Evolutionary conservation across 37 sponge, comb jelly and placozoan species (phyloP), one percentile per base, ranked within the genome.

Genomic region (Theonella swinhoei): DNA sequence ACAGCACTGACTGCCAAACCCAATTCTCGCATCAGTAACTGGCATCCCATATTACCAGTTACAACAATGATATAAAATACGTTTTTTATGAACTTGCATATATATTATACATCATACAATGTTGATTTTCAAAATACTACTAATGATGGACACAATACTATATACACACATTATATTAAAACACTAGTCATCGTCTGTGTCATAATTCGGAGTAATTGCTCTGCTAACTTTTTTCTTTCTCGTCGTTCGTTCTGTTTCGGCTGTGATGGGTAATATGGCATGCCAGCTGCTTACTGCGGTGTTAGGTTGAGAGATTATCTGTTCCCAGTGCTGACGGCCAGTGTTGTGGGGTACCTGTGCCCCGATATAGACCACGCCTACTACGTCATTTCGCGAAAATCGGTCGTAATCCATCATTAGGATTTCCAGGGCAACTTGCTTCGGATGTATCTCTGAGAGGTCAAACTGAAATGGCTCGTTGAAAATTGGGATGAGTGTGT

Each of bases 391-490:
- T 4, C 77, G 64, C 4, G 66, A 24, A 39, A 90, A 74, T 5
- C 70, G 60, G 38, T 90, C 85, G 38, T 79, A 84, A 66, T 90
- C 90, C 76, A 80, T 80, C 3, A 90, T 66, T 1, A 39, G 9
- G 3, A 90, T 19, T 34, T 76, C 47, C 43, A 90, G 36, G 14
- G 1, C 25, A 14, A 72, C 37, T 39, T 77, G 54, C 4, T 38
- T 33, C 0, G 84, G 80, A 26, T 84, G 35, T 33, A 58, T 35
- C n/a, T 67, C 77, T 1, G 42, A 28, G 26, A 85, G 28, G 33
- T 91, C 87, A 77, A 93, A 93, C 60, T 87, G 87, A 40, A 89
- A 93, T 1, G 77, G 11, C 66, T 93, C 94, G 34, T 93, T 85
- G 58, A 62, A 93, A 36, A 86, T 63, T 0, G 94, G 90, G 40